Evolutionary conservation across 2,888 invertebrate species (phyloP).

Genomic region (Penaeus monodon): DNA sequence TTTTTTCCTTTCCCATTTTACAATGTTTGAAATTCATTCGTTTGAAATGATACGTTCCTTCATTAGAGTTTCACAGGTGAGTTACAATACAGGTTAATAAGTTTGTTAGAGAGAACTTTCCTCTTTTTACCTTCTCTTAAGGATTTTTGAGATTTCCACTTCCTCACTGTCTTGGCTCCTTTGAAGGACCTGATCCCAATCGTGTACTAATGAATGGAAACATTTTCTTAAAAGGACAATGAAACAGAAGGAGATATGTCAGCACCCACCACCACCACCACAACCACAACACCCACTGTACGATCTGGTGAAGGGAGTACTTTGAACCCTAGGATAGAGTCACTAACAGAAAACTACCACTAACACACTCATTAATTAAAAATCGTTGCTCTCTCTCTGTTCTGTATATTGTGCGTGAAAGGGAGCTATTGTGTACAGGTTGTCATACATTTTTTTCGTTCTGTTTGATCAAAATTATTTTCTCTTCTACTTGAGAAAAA

Average conservation of each 20-base stretch:
- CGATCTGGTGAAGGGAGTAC: slow-evolving; percentile 61
- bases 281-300: slow-evolving; percentile 48
- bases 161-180: neutral
- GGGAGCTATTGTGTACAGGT: too few species aligned
- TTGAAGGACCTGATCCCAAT: slow-evolving; percentile 4
- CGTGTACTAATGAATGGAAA: slow-evolving; percentile 36
- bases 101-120: neutral
- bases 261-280: slow-evolving; percentile 47
- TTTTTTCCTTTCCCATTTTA: too few species aligned
- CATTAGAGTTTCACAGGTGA: too few species aligned
- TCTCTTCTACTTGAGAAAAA: too few species aligned
- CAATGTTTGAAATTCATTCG: too few species aligned
- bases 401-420: too few species aligned
- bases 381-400: too few species aligned
- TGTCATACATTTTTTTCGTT: too few species aligned
- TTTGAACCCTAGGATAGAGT: slow-evolving; percentile 5
- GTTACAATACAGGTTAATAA: too few species aligned
- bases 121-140: neutral
- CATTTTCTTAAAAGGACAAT: slow-evolving; percentile 52
- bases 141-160: neutral
- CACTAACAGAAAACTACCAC: slow-evolving; percentile 28
- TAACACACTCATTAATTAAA: too few species aligned
- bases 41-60: too few species aligned
- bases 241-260: slow-evolving; percentile 50
- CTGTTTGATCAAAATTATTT: too few species aligned